Base-by-base conservation (phyloP, 2,113 vertebrate species). In the Ochotona curzoniae region DNA sequence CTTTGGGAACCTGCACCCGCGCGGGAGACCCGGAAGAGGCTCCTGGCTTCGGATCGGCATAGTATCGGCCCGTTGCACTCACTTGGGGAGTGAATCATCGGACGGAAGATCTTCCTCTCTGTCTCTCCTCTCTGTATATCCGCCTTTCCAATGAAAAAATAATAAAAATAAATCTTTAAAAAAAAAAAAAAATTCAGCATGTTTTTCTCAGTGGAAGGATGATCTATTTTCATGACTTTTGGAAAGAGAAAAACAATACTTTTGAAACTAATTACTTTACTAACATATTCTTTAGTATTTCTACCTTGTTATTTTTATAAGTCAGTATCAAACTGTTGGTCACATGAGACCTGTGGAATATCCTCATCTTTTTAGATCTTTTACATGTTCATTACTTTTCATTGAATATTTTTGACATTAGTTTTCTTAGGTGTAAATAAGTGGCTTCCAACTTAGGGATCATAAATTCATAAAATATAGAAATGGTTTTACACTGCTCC, bases 241-340 rank as follows among this genome's bases (percentile, higher is more conserved):
- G 28, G 7, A 95, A 92, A 86, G 73, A 75, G 28, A 60, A 83
- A 89, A 61, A 64, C 64, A 90, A 57, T n/a, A 9, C 6, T 54
- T 60, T 89, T 91, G 30, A 60, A 93, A 35, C 23, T 49, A 94
- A 83, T 78, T 51, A 69, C 21, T 13, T 85, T 85, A 57, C 49
- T 66, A 75, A 94, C 89, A 75, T 84, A 66, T 67, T 67, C 2
- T 70, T 71, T 94, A 85, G 4, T 73, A 67, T 87, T 88, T 85
- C 51, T n/a, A 73, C 7, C 66, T 93, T 69, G 18, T 92, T 78
- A 76, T 87, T 95, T 89, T 93, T 73, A 54, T 7, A 93, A 87
- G 17, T 82, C 38, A 82, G 1, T 26, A 57, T 51, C 21, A 92
- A 80, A 57, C 7, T 90, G 14, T 82, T 75, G 25, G 13, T 75